Base-by-base conservation (phyloP, 2,797 vertebrate genomes). In the Dallia pectoralis region DNA sequence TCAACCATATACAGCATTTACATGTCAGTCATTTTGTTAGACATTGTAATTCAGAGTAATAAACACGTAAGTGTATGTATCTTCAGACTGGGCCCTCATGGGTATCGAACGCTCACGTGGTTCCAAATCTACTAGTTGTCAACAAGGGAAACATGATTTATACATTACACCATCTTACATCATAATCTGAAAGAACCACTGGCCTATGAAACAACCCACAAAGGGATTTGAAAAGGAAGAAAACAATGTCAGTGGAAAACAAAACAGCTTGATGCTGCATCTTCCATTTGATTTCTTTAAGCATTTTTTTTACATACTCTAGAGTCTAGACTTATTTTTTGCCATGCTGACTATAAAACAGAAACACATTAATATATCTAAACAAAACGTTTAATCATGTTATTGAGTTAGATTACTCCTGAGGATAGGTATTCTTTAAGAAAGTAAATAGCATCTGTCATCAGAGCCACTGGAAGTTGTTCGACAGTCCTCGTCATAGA, bases 141-240 rank as follows among this genome's bases (percentile, higher is more conserved):
- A 67, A 65, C 71, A 71, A 36, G 78, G 71, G 22, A 74, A 49
- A 51, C 61, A 32, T 76, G 22, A 75, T 73, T 47, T 71, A 30
- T 36, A n/a, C 67, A 61, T 89, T 89, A 77, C 86, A 84, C 78
- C 76, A 89, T 79, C 64, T 90, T 88, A 82, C 88, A 84, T 89
- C 88, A 90, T 72, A 40, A 69, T 33, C 51, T 15, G 29, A 22
- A 25, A 12, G 53, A 9, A 44, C 40, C 14, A 44, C 40, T 65
- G 48, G 49, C 72, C 75, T 74, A 63, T 30, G 71, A 64, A 25
- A n/a, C 44, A 69, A 69, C n/a, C 18, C 29, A 33, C 30, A n/a
- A 51, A 59, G 33, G 36, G 62, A 29, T 64, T 18, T 64, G 18
- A 36, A 22, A 1, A 3, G 16, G 15, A 59, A 56, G 51, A 51